Evolutionary conservation across 2,797 vertebrate genomes (phyloP), one percentile per base, ranked within the genome.

Genomic region (Crypturellus tataupa): DNA sequence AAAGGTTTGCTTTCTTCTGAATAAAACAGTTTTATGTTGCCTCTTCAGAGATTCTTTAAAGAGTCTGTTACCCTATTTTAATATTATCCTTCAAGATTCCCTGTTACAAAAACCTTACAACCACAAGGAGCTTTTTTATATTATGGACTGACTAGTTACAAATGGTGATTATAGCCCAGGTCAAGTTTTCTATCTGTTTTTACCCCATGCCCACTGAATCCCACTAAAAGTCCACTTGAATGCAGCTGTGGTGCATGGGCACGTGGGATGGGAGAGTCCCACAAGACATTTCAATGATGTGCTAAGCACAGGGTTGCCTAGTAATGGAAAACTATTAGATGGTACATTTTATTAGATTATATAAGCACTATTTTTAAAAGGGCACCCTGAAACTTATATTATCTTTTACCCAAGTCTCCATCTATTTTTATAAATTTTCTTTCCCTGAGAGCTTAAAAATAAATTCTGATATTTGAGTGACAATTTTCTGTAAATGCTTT

Each of bases 321-420:
- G 12, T 56, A 55, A 51, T 12, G 8, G 53, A 40, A 42, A 88
- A 9, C 47, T 63, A 73, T 29, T 44, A 81, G 37, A 56, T 73
- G 56, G 51, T n/a, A 78, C 2, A 51, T 18, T 72, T 78, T 42
- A 42, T 46, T 59, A 53, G 51, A 46, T 68, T 47, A 78, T 24
- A 63, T 58, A 64, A 51, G 68, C 49, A 23, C 5, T 51, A 58
- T 42, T 69, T 82, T 62, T 44, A 55, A 93, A 90, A 88, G 39
- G 10, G 21, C 39, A 42, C 33, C 46, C 12, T 31, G 47, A 87
- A 80, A 70, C 44, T 89, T 96, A 97, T 96, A 86, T 96, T 85
- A 75, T 95, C 27, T 78, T 94, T 87, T 93, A 94, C 90, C 65
- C 81, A 90, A 70, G 55, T 77, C 44, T 81, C 4, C 53, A 63